phyloP scores from a whole-genome alignment of 2,888 invertebrate genomes.

The Orchesellides sinensis region DNA sequence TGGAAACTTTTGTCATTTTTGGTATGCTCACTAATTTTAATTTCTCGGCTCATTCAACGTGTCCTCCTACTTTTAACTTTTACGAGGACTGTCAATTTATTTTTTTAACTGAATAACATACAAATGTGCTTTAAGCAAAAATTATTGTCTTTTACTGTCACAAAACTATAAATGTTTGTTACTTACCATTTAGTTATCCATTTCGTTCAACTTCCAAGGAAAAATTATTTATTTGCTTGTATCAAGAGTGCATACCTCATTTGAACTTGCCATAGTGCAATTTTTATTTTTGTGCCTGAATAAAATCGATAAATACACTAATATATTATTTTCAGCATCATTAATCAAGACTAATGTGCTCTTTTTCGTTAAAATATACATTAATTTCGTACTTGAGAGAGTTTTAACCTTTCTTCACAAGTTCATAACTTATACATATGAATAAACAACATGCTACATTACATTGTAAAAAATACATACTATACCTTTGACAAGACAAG shows the following conservation, averaged over 20 bases:
- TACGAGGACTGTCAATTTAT: constrained; percentile 40
- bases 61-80: constrained; percentile 60
- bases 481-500: too few species aligned
- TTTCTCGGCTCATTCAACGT: constrained; percentile 57
- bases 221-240: neutral
- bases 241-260: too few species aligned
- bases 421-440: too few species aligned
- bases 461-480: too few species aligned
- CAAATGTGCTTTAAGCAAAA: neutral
- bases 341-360: constrained; percentile 61
- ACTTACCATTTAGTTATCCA: too few species aligned
- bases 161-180: constrained; percentile 3
- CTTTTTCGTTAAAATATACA: neutral
- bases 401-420: too few species aligned
- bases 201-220: too few species aligned
- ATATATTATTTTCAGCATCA: constrained; percentile 62
- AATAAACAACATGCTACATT: too few species aligned
- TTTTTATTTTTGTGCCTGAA: constrained; percentile 55
- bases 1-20: too few species aligned
- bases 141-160: neutral
- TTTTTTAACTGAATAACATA: neutral
- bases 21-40: constrained; percentile 45
- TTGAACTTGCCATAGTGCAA: too few species aligned
- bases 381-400: too few species aligned
- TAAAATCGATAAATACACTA: constrained; percentile 55